Evolutionary conservation across 2,888 invertebrate genomes (phyloP).

Genomic region (Polymixis flavicincta): DNA sequence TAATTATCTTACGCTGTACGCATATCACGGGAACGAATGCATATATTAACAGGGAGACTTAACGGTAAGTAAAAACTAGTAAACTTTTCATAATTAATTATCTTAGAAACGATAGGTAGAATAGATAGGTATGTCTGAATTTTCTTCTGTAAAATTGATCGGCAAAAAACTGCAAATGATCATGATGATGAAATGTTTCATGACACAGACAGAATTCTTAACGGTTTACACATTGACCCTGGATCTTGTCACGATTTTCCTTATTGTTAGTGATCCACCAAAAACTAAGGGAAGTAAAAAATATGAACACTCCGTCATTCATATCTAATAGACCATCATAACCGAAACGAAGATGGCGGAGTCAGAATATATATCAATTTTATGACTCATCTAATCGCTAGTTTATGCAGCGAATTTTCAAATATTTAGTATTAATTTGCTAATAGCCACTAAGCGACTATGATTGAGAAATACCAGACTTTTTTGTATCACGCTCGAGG

Average conservation of each 20-base stretch:
- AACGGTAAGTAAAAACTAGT: background rate
- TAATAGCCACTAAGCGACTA: conserved; percentile 57
- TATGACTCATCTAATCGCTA: conserved; percentile 54
- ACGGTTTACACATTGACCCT: conserved; percentile 21
- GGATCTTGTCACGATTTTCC: conserved; percentile 21
- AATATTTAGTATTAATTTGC: conserved; percentile 63
- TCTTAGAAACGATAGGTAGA: background rate
- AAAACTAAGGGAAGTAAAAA: conserved; percentile 27
- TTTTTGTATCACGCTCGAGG: conserved; percentile 61
- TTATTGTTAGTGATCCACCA: conserved; percentile 3
- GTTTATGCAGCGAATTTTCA: conserved; percentile 57
- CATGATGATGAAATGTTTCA: background rate
- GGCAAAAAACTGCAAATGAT: background rate
- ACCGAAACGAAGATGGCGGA: conserved; percentile 18
- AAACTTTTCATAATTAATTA: background rate
- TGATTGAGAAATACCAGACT: conserved; percentile 54
- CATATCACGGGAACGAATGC: conserved; percentile 44
- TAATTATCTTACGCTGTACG: conserved; percentile 57
- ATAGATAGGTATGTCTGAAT: background rate
- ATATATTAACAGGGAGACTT: conserved; percentile 19
- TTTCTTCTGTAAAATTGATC: background rate
- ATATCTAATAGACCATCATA: conserved; percentile 20
- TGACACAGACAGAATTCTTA: conserved; percentile 6
- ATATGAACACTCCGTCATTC: conserved; percentile 2
- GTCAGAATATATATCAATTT: conserved; percentile 39